Conservation (phyloP, 2,888 invertebrate genomes). For the Euclidia mi region DNA sequence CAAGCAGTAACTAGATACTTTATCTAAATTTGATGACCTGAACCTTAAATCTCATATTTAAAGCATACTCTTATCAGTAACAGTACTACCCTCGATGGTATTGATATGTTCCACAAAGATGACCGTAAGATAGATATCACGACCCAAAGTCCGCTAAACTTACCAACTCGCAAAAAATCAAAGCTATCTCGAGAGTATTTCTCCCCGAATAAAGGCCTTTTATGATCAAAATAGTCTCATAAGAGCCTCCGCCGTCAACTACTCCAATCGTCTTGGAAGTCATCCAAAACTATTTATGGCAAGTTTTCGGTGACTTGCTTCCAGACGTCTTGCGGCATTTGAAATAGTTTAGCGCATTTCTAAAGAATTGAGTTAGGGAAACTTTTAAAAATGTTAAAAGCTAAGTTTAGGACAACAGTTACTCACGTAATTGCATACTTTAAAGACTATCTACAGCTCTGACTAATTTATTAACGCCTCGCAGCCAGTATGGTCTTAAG, state of each 20-base stretch:
- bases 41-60: too few relatives aligned
- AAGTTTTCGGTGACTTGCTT: conserved; percentile 64
- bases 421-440: conserved; percentile 9
- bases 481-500: too few relatives aligned
- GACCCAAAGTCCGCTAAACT: background rate
- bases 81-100: too few relatives aligned
- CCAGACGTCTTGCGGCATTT: conserved; percentile 60
- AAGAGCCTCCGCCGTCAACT: conserved; percentile 61
- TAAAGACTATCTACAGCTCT: conserved; percentile 12
- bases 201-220: conserved; percentile 64
- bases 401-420: conserved; percentile 40
- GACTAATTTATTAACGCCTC: too few relatives aligned
- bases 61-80: too few relatives aligned
- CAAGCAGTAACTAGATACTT: too few relatives aligned
- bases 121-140: background rate
- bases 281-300: conserved; percentile 79
- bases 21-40: too few relatives aligned
- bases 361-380: conserved; percentile 21
- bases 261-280: conserved; percentile 70
- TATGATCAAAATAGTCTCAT: conserved; percentile 66
- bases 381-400: conserved; percentile 52
- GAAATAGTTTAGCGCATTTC: conserved; percentile 57
- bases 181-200: conserved; percentile 32
- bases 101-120: background rate
- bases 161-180: conserved; percentile 10